Evolutionary conservation across 2,797 vertebrate genomes (phyloP), one percentile per base, ranked within the genome.

Genomic region (Rachycentron canadum): DNA sequence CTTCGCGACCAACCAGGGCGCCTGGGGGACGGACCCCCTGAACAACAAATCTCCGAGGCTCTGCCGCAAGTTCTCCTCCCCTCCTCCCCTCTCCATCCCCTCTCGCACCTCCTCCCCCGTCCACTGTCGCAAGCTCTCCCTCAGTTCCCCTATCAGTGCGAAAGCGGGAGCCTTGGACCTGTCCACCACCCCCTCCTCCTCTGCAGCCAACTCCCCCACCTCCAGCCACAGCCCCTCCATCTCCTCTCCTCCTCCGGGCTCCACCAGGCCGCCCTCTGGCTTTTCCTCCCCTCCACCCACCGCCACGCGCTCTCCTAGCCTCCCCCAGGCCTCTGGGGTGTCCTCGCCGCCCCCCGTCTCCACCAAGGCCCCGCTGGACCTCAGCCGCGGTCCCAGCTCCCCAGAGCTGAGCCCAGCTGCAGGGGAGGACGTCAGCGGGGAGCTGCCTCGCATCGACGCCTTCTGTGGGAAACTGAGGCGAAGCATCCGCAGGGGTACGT

Each of bases 31-130:
- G 71, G 96, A 91, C 75, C 95, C 91, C 41, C 77, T 86, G 92
- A 98, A 72, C 96, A 96, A 69, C 94, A 99, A 98, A 73, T 98
- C 98, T 1, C 98, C 98, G 0, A 94, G 95, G n/a, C 93, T 97
- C 10, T 96, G 95, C 76, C 96, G 98, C 87, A 99, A 99, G 87
- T 98, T 98, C 66, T 99, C 98, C 73, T 98, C 97, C 16, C 97
- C 97, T 12, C 98, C 98, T 2, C 97, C 97, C 0, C 81, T 97
- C 72, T 95, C 96, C 28, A 94, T 97, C 75, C 96, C 97, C 56
- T 93, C 91, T 63, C 95, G 96, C 84, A 96, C 97, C 1, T 95
- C 96, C 40, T 99, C 97, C 14, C 98, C 98, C 0, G 96, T 97
- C 82, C 96, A 97, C 86, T 92, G 93, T 61, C 96, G 98, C 69